These are phyloP conservation scores for Helogale parvula DNA, from an alignment of 2,113 vertebrate genomes.

Conservation along the genomic window DNA sequence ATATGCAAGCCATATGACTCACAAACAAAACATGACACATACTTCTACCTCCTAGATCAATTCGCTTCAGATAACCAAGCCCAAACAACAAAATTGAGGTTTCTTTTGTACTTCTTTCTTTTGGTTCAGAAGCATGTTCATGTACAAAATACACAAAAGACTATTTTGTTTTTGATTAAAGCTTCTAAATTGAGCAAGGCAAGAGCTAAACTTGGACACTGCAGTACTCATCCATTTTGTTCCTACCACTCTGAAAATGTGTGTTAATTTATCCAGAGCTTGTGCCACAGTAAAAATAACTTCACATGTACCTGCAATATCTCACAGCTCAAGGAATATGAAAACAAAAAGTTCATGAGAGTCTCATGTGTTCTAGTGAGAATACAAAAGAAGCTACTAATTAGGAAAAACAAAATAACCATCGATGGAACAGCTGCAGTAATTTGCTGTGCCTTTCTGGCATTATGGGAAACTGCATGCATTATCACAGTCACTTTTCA, in stretches of 20 bases:
- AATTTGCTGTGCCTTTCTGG: slow-evolving; percentile 12
- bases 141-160: slow-evolving; percentile 38
- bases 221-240: slow-evolving; percentile 30
- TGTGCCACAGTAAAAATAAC: slow-evolving; percentile 43
- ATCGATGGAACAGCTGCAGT: background rate
- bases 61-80: background rate
- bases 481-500: slow-evolving; percentile 5
- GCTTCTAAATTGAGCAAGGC: slow-evolving; percentile 27
- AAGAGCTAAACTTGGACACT: slow-evolving; percentile 38
- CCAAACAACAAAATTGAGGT: background rate
- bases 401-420: slow-evolving; percentile 6
- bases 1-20: background rate
- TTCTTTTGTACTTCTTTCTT: background rate
- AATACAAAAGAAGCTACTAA: slow-evolving; percentile 61
- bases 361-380: background rate
- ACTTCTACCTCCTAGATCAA: background rate
- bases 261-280: slow-evolving; percentile 44
- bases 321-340: background rate
- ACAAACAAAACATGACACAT: background rate
- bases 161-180: slow-evolving; percentile 51
- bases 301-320: slow-evolving; percentile 32
- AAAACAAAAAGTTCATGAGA: slow-evolving; percentile 10
- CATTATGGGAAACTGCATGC: background rate
- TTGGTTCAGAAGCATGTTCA: background rate
- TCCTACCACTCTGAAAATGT: slow-evolving; percentile 46